Conservation (phyloP, 2,113 vertebrate genomes). For the Megaptera novaeangliae region DNA sequence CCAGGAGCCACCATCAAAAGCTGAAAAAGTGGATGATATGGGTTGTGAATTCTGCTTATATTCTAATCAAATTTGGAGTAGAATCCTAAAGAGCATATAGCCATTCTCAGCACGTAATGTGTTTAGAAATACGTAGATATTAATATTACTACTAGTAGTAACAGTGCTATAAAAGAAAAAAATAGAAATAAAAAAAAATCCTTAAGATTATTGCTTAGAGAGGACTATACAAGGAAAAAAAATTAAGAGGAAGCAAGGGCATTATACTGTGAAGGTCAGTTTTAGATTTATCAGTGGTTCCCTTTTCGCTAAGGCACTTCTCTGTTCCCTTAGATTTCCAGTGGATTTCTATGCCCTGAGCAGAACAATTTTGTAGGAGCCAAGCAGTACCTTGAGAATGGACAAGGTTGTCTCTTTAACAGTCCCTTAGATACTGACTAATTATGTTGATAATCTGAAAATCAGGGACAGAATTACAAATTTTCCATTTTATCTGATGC, state of each 20-base stretch:
- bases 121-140: background rate
- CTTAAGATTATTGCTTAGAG: background rate
- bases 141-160: background rate
- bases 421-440: background rate
- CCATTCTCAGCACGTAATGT: background rate
- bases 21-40: background rate
- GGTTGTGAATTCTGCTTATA: background rate
- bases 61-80: background rate
- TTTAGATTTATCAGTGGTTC: background rate
- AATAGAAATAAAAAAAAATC: background rate
- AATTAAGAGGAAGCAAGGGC: background rate
- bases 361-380: background rate
- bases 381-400: background rate
- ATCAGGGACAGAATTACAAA: background rate
- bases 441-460: background rate
- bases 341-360: background rate
- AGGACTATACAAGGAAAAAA: background rate
- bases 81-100: background rate
- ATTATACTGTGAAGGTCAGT: background rate
- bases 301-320: background rate
- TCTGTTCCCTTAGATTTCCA: background rate
- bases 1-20: background rate
- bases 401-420: background rate
- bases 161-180: background rate
- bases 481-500: background rate